phyloP scores from a whole-genome alignment of 2,888 invertebrate genomes.

The Athalia rosae region DNA sequence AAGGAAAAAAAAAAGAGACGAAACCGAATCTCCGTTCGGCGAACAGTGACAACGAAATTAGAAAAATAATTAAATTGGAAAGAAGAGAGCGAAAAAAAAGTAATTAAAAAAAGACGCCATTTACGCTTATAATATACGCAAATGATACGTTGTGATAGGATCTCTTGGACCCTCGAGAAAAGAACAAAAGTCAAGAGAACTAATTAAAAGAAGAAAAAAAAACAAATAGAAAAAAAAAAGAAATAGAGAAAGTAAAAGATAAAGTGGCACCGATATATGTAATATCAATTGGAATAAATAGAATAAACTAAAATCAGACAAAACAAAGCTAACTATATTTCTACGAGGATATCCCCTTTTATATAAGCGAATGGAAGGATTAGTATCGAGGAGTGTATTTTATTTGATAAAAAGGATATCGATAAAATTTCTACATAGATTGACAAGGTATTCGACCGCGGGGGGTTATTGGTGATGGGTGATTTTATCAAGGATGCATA shows the following conservation, averaged over 20 bases:
- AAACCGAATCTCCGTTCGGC: no score
- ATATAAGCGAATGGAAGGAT: conserved; percentile 25
- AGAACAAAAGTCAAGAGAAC: not conserved
- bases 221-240: not conserved
- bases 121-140: no score
- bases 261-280: not conserved
- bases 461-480: conserved; percentile 71
- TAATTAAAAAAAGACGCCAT: no score
- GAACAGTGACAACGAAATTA: no score
- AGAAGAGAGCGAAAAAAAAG: no score
- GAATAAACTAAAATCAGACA: not conserved
- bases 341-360: conserved; percentile 47
- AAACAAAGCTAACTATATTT: not conserved
- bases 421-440: conserved; percentile 11
- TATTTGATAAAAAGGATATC: not conserved
- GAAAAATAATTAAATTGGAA: no score
- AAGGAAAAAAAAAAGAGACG: not conserved
- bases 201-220: not conserved
- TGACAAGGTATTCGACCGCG: conserved; percentile 6
- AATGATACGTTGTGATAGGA: no score
- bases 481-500: conserved; percentile 72
- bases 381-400: conserved; percentile 44
- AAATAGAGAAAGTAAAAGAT: not conserved
- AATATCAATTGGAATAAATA: no score
- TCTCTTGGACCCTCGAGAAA: no score